These are phyloP conservation scores for Heliconius sara DNA, from an alignment of 2,888 invertebrate genomes.

Conservation along the genomic window DNA sequence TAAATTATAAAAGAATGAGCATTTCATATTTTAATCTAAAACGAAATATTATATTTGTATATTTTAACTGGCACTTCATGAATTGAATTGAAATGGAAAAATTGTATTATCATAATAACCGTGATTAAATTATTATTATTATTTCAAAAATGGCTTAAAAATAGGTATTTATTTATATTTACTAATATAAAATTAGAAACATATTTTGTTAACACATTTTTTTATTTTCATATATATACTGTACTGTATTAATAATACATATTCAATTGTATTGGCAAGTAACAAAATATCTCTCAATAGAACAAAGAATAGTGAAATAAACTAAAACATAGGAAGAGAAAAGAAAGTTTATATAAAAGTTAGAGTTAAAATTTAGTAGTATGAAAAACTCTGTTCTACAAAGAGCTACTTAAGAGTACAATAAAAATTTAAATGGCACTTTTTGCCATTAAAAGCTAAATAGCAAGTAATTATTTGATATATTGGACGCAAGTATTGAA, in stretches of 20 bases:
- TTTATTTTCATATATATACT: conserved; percentile 2
- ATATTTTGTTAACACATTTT: not conserved
- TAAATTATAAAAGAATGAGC: conserved; percentile 60
- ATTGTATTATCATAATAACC: not conserved
- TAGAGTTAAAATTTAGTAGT: not conserved
- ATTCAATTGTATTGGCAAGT: conserved; percentile 21
- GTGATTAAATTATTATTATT: not conserved
- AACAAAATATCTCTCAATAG: conserved; percentile 12
- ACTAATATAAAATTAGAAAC: no score
- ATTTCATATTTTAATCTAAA: conserved; percentile 55
- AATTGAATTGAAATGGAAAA: not conserved
- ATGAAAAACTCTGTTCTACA: conserved; percentile 1
- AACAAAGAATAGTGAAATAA: not conserved
- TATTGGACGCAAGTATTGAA: not conserved
- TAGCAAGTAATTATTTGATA: conserved; percentile 7
- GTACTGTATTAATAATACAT: conserved; percentile 17
- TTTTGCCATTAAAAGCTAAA: conserved; percentile 8
- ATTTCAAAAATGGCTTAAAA: not conserved
- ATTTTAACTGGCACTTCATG: conserved; percentile 79
- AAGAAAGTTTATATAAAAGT: not conserved
- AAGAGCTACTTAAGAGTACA: conserved; percentile 6
- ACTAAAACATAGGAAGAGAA: not conserved
- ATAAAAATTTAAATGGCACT: conserved; percentile 23
- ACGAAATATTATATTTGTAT: conserved; percentile 54
- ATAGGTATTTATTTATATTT: not conserved